Evolutionary conservation across 2,797 vertebrate genomes (phyloP).

Genomic region (Morelia viridis): DNA sequence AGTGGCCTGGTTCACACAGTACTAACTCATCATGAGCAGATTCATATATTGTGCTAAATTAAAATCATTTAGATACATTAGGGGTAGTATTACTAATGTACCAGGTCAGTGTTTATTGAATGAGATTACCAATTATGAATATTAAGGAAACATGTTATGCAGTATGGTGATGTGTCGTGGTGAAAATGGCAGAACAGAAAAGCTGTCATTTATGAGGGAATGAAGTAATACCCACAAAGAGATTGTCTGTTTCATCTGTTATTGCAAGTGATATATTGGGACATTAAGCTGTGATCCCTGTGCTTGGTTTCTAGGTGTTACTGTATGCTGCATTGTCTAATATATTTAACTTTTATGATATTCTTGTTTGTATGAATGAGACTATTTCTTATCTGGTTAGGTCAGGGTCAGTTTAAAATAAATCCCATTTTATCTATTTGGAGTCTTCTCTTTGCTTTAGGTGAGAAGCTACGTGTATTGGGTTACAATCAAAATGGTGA

Average conservation of each 20-base stretch:
- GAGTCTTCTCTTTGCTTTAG: constrained; percentile 67
- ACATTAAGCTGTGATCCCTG: not conserved
- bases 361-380: not conserved
- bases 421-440: not conserved
- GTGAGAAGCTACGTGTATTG: constrained; percentile 95
- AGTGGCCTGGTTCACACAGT: not conserved
- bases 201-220: not conserved
- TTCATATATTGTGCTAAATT: not conserved
- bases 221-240: not conserved
- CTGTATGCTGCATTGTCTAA: not conserved
- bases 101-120: not conserved
- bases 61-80: not conserved
- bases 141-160: not conserved
- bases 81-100: not conserved
- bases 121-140: not conserved
- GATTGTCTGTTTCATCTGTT: not conserved
- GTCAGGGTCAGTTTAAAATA: not conserved
- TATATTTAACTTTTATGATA: not conserved
- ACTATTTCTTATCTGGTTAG: not conserved
- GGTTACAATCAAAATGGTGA: constrained; percentile 99
- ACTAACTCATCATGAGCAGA: not conserved
- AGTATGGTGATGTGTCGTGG: not conserved
- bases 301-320: not conserved
- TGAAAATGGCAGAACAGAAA: not conserved
- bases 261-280: not conserved